Evolutionary conservation across 2,888 invertebrate species (phyloP), one percentile per base, ranked within the genome.

Genomic region (Drosophila histrio): DNA sequence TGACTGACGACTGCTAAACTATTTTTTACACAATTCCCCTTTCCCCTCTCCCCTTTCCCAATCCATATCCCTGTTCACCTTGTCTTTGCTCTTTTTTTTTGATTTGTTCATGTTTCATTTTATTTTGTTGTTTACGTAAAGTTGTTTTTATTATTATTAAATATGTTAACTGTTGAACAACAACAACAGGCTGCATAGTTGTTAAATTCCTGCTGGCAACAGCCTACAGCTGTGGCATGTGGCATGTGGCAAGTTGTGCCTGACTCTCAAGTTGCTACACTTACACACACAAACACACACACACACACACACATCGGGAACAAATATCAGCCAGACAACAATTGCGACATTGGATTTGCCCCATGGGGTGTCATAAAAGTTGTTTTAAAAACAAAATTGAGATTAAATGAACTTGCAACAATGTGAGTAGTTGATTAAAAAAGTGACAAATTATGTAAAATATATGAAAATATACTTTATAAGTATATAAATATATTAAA

Each of bases 81-180:
- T 15, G 13, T 11, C 57, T 41, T 15, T 60, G 13, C 11, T 34
- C 53, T 28, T 34, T n/a, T 34, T 49, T 28, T 34, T n/a, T 6
- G 22, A 30, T 36, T 52, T 56, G n/a, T n/a, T 32, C 28, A 36
- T 58, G 58, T 49, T 69, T 50, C 52, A 70, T 67, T 82, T 82
- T 69, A 87, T 87, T 62, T 82, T 82, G 70, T 85, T 86, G 70
- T 85, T 86, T 85, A 70, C 79, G 72, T 85, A 72, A 26, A 26
- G 26, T 26, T 50, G n/a, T 19, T 38, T 21, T 50, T 50, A 36
- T 28, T 66, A 52, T 62, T 46, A 43, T 47, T 39, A 32, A 38
- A 68, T 52, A 53, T 24, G 17, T 44, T 44, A 28, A 44, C 44
- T 28, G 17, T 28, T 28, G 60, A 58, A 59, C 32, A 49, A 53